phyloP scores from a whole-genome alignment of 2,797 vertebrate genomes.

The Poecilia picta region DNA sequence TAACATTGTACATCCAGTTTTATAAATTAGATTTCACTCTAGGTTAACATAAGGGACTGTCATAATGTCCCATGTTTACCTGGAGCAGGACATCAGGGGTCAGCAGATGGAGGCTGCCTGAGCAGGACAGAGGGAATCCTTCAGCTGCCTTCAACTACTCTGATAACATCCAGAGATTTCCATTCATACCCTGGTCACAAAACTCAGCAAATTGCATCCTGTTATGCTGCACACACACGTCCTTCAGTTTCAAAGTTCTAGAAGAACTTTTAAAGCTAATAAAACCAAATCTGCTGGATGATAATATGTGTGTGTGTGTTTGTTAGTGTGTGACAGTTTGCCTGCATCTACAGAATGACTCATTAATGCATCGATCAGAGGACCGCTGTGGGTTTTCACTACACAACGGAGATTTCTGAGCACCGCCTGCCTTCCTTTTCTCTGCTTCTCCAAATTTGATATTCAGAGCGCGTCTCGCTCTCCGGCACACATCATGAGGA shows the following conservation, averaged over 20 bases:
- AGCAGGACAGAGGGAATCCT: neutral
- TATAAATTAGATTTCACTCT: too few relatives aligned
- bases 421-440: slow-evolving; percentile 51
- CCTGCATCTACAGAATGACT: slow-evolving; percentile 5
- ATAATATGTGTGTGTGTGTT: too few relatives aligned
- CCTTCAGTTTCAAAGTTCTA: neutral
- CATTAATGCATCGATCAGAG: slow-evolving; percentile 27
- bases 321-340: neutral
- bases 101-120: neutral
- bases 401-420: slow-evolving; percentile 42
- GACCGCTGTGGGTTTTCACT: slow-evolving; percentile 22
- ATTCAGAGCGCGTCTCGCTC: slow-evolving; percentile 59
- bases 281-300: neutral
- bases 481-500: slow-evolving; percentile 46
- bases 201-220: neutral
- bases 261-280: neutral
- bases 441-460: slow-evolving; percentile 58
- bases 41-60: neutral
- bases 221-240: neutral
- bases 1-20: neutral
- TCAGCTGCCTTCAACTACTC: neutral
- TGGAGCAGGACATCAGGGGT: neutral
- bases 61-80: neutral
- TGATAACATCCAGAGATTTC: neutral
- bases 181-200: neutral